These are phyloP conservation scores for Strix occidentalis DNA, from an alignment of 2,797 vertebrate genomes.

Conservation along the genomic window DNA sequence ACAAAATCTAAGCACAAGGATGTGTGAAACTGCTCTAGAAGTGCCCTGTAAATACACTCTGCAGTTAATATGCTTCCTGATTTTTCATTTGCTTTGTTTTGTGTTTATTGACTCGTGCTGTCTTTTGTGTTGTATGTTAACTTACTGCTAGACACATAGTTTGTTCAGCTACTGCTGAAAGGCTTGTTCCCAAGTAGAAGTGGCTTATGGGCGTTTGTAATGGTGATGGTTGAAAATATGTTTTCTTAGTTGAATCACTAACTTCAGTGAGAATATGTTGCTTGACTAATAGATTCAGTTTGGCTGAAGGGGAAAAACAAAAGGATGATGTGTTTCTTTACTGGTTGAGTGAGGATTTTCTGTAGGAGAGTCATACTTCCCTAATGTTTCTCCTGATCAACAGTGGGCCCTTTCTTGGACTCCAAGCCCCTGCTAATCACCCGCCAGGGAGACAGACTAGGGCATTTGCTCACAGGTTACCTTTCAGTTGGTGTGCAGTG, in stretches of 20 bases:
- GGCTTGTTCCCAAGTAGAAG: background rate
- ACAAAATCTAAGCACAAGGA: background rate
- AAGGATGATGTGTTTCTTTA: background rate
- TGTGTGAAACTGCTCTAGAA: background rate
- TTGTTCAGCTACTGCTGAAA: background rate
- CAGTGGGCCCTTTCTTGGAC: background rate
- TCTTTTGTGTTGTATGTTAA: background rate
- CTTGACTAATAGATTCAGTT: background rate
- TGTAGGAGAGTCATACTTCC: background rate
- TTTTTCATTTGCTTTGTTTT: background rate
- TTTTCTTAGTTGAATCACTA: background rate
- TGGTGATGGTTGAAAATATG: background rate
- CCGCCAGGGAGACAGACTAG: background rate
- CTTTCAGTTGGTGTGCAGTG: rapidly evolving
- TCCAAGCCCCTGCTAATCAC: background rate
- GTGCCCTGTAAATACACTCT: background rate
- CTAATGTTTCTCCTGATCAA: background rate
- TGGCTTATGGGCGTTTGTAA: background rate
- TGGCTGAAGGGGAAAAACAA: background rate
- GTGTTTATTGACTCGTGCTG: background rate
- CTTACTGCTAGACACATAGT: background rate
- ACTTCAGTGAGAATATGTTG: background rate
- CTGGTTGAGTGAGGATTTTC: background rate
- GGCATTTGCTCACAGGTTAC: background rate
- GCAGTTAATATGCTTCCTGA: background rate